Evolutionary conservation across 2,113 vertebrate genomes (phyloP), one percentile per base, ranked within the genome.

Genomic region (Antidorcas marsupialis): DNA sequence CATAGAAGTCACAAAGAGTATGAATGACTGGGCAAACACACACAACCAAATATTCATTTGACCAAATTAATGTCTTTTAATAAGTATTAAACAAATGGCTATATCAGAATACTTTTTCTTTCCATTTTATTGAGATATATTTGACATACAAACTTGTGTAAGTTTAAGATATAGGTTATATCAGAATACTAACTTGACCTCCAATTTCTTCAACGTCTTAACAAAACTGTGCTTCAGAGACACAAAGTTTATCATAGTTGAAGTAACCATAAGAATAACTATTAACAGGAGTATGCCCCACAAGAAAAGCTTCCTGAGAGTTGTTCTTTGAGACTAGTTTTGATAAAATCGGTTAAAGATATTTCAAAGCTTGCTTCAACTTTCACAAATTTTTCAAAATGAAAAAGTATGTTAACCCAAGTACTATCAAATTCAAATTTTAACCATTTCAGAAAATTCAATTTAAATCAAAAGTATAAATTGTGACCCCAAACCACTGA

Each of bases 41-140:
- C 12, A 76, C 9, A 93, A 76, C n/a, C 53, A 82, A 76, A 84
- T 83, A 47, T 3, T 97, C 28, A 81, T 79, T 92, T 87, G 33
- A 76, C 7, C 47, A 92, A 97, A 92, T 85, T 87, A 71, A 87
- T 90, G 71, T 94, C 25, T 84, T 89, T 98, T 98, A 83, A 47
- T 45, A 97, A 84, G 14, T 60, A 64, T 53, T 94, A 86, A 62
- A 62, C 12, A 53, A 88, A 86, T 92, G 30, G 10, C 52, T 67
- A 23, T 60, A 47, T 74, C 45, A 95, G 16, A 94, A 78, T 92
- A 89, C 50, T 79, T 82, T 87, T 82, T n/a, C 79, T n/a, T 82
- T 53, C 33, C 36, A n/a, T 13, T 83, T 53, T 53, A 53, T 53
- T 83, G 79, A 53, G 50, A 53, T 53, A 53, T 36, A 36, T 23